Percentiles rank a stretch among this genome's conserved stretches.
Conservation (phyloP, 2,888 invertebrate genomes). For the Acronicta leporina region DNA sequence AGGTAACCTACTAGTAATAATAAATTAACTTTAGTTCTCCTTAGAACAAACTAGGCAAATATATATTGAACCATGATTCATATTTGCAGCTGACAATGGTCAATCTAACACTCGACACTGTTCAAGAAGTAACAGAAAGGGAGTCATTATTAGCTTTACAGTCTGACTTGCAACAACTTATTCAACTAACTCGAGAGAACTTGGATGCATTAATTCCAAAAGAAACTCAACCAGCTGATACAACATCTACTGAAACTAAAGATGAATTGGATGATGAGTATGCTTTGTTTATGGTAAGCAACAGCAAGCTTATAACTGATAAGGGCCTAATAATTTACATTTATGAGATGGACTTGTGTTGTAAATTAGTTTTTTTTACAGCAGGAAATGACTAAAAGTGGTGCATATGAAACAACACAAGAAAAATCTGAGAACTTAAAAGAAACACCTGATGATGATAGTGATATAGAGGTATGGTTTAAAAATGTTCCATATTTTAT, state of each 20-base stretch:
- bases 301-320: slow-evolving; percentile 7
- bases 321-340: background rate
- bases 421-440: slow-evolving; percentile 58
- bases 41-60: background rate
- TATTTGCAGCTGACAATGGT: slow-evolving; percentile 90
- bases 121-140: slow-evolving; percentile 83
- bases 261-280: slow-evolving; percentile 88
- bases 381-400: slow-evolving; percentile 88
- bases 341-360: background rate
- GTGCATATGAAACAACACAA: slow-evolving; percentile 74
- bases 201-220: slow-evolving; percentile 69
- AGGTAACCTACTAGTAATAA: slow-evolving; percentile 63
- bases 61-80: slow-evolving; percentile 23
- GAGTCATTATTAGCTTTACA: slow-evolving; percentile 90
- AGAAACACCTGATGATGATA: slow-evolving; percentile 72
- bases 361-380: slow-evolving; percentile 59
- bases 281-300: slow-evolving; percentile 91
- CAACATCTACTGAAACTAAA: slow-evolving; percentile 48
- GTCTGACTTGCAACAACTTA: slow-evolving; percentile 91
- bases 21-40: background rate
- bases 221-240: slow-evolving; percentile 26
- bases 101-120: slow-evolving; percentile 86
- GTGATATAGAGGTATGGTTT: slow-evolving; percentile 83
- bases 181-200: slow-evolving; percentile 91
- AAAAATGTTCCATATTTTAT: too few species aligned